phyloP scores from a whole-genome alignment of 2,113 vertebrate genomes.

The Girardinichthys multiradiatus region DNA sequence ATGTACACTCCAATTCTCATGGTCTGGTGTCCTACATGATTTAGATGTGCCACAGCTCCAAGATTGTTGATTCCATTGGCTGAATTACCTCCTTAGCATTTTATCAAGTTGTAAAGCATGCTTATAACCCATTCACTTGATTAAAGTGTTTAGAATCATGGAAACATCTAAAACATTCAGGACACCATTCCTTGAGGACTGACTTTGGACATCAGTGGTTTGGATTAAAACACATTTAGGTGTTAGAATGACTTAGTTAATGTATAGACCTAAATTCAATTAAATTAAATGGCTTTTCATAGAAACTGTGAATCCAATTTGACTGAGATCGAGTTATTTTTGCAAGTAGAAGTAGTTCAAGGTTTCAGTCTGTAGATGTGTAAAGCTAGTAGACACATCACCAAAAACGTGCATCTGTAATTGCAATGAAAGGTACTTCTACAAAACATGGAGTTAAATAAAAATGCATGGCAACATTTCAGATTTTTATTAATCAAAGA shows the following conservation, averaged over 20 bases:
- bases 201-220: neutral
- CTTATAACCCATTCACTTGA: no score
- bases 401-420: no score
- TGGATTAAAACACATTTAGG: neutral
- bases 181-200: neutral
- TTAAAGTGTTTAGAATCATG: neutral
- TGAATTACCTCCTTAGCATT: neutral
- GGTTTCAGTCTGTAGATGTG: neutral
- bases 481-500: neutral
- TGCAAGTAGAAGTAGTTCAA: neutral
- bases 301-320: no score
- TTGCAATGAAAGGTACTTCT: neutral
- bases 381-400: neutral
- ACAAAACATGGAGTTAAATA: neutral
- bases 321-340: neutral
- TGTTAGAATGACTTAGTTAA: neutral
- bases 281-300: no score
- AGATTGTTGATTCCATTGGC: neutral
- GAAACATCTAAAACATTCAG: neutral
- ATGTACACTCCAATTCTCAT: no score
- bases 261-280: neutral
- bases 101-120: neutral
- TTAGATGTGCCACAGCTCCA: no score
- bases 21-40: neutral
- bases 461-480: neutral